phyloP scores from a whole-genome alignment of 2,113 vertebrate genomes.

The Bos indicus region DNA sequence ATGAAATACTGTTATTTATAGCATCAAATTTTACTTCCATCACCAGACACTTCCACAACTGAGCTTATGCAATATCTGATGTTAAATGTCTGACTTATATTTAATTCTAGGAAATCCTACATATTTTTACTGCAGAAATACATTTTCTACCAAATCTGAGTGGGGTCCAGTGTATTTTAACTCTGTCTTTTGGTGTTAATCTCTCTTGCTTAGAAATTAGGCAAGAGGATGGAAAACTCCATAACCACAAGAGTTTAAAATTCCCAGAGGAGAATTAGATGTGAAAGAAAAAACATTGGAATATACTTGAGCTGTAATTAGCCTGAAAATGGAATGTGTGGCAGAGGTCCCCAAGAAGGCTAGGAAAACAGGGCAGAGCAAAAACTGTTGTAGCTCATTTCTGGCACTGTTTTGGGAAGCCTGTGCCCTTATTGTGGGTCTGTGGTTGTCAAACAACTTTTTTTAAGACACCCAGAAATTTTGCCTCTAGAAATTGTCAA shows the following conservation, averaged over 20 bases:
- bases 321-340: conserved; percentile 37
- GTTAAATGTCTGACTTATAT: neutral
- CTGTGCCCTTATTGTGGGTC: neutral
- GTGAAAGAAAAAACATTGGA: conserved; percentile 16
- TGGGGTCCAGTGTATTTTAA: neutral
- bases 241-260: conserved; percentile 10
- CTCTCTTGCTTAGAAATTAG: conserved; percentile 28
- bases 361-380: neutral
- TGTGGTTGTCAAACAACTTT: neutral
- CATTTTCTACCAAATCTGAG: neutral
- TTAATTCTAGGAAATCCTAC: neutral
- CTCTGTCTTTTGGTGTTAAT: neutral
- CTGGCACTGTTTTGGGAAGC: neutral
- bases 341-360: conserved; percentile 1
- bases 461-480: neutral
- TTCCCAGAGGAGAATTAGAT: conserved; percentile 20
- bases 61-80: neutral
- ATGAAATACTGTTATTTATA: neutral
- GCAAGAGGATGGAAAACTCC: neutral
- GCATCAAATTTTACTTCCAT: neutral
- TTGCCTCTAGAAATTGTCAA: neutral
- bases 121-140: neutral
- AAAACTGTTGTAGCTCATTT: neutral
- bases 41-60: neutral
- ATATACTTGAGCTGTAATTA: conserved; percentile 32